These are phyloP conservation scores for Threskiornis aethiopicus DNA, from an alignment of 2,797 vertebrate genomes.

Conservation along the genomic window DNA sequence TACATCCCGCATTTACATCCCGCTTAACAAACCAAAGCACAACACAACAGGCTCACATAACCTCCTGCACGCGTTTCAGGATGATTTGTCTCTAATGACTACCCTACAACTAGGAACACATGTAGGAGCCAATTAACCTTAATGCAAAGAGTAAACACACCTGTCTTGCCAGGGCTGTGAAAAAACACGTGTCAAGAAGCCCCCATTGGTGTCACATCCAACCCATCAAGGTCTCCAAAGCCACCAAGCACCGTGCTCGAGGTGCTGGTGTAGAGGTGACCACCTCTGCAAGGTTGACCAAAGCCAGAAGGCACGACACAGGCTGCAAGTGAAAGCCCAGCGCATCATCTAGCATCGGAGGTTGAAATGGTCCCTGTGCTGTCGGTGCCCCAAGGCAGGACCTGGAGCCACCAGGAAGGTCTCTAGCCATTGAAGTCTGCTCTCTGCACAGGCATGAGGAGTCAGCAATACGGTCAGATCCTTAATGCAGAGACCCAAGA, in stretches of 20 bases:
- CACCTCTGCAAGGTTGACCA: not conserved
- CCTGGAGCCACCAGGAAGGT: not conserved
- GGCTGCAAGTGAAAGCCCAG: not conserved
- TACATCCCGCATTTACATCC: not conserved
- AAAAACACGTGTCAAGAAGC: not conserved
- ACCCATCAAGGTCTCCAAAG: not conserved
- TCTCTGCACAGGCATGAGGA: accelerated
- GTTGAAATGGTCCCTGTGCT: not conserved
- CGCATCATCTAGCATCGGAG: accelerated
- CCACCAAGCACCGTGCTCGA: not conserved
- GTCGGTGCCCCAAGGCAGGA: not conserved
- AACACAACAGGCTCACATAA: not conserved
- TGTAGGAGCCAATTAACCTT: not conserved
- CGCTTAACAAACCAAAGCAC: not conserved
- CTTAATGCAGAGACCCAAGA: not conserved
- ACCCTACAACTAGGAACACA: not conserved
- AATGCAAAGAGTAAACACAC: not conserved
- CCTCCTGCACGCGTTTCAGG: not conserved
- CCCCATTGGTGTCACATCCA: not conserved
- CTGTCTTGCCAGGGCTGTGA: not conserved
- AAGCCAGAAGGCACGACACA: not conserved
- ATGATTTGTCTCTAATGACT: not conserved
- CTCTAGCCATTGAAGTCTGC: not conserved
- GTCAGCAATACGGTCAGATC: not conserved
- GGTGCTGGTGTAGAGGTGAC: not conserved